Evolutionary conservation across 1,140 invertebrate genomes (phyloP), one percentile per base, ranked within the genome.

Genomic region (Drosophila kanapiae): DNA sequence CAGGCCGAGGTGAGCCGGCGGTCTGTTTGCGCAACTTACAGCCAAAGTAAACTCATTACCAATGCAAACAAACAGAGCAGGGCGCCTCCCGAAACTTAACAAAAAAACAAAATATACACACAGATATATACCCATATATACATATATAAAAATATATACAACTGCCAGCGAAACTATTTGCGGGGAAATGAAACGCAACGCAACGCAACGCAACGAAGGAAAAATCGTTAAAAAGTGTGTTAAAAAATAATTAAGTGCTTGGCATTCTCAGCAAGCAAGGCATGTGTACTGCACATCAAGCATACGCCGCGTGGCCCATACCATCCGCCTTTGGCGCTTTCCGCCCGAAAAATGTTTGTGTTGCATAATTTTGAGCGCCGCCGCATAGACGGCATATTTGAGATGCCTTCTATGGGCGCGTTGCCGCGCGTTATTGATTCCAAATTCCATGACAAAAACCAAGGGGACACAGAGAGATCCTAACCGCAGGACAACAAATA

Each of bases 41-140:
- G 77, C 78, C 72, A 87, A 88, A 88, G 84, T 88, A 88, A 88
- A 88, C 84, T 88, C 85, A 88, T 88, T 88, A 88, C 84, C 84
- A 88, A 88, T 88, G 84, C 84, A 88, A 88, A 88, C 84, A 88
- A 88, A 88, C 81, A 90, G 77, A 27, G 43, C 43, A 49, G 58
- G 68, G 54, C 29, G 78, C 84, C 51, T 47, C 63, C 69, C 40
- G 75, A 90, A 90, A 90, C 74, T 84, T 80, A 74, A 67, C 51
- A 78, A 59, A 54, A 48, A 69, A 75, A 70, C 27, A 43, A 5
- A 16, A 31, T 10, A 75, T 29, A 33, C n/a, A 37, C 33, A n/a
- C 31, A 31, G 33, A 23, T 11, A 54, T 23, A 42, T 18, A 53
- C 18, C 18, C 11, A 23, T n/a, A 23, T 56, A n/a, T 40, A 10